Conservation (phyloP, 1,140 invertebrate genomes). For the Papilio machaon region DNA sequence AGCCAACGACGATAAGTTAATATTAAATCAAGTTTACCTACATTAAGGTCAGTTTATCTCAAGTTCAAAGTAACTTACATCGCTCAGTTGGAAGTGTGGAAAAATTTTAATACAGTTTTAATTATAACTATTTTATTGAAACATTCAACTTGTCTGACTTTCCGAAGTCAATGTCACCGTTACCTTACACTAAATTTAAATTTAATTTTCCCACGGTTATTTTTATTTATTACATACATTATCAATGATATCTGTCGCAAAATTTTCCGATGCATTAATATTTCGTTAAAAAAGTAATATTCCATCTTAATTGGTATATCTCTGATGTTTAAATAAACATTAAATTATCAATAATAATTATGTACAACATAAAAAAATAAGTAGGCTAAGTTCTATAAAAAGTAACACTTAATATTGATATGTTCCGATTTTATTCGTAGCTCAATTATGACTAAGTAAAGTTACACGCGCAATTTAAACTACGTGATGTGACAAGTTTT, state of each 20-base stretch:
- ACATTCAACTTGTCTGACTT: slow-evolving; percentile 23
- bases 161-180: slow-evolving; percentile 34
- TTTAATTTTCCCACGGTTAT: slow-evolving; percentile 34
- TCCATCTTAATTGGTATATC: neutral
- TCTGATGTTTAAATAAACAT: neutral
- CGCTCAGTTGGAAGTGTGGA: neutral
- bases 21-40: slow-evolving; percentile 18
- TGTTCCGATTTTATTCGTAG: neutral
- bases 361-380: neutral
- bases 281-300: neutral
- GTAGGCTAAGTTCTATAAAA: neutral
- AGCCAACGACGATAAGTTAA: neutral
- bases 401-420: neutral
- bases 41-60: slow-evolving; percentile 22
- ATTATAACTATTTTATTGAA: slow-evolving; percentile 6
- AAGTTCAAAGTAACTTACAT: slow-evolving; percentile 30
- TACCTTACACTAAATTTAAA: slow-evolving; percentile 18
- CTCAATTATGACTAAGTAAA: neutral
- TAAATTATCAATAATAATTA: neutral
- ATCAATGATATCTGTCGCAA: neutral
- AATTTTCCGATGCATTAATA: neutral
- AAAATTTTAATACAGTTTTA: slow-evolving; percentile 33
- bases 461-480: neutral
- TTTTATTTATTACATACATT: slow-evolving; percentile 3
- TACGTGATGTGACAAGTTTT: slow-evolving; percentile 49